A percentile compares a stretch with the other conserved stretches of the same genome.
Evolutionary conservation across 2,888 invertebrate species (phyloP).

Genomic region (Augochlorella aurata): DNA sequence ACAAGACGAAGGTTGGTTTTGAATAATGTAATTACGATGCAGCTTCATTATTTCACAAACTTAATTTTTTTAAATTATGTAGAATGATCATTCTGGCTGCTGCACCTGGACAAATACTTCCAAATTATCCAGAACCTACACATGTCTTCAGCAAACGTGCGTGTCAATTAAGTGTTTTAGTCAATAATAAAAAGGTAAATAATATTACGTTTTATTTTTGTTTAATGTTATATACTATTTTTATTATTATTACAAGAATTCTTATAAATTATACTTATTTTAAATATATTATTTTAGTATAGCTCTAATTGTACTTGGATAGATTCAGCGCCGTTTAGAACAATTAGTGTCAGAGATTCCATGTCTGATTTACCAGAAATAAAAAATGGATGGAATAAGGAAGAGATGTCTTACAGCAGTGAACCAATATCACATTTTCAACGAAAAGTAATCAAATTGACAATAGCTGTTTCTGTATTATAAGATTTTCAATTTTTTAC

Average conservation of each 20-base stretch:
- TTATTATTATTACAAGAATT: not conserved
- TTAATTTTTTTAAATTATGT: slow-evolving; percentile 17
- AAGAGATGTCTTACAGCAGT: slow-evolving; percentile 88
- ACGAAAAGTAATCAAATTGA: slow-evolving; percentile 80
- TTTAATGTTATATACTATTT: too few species aligned
- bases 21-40: slow-evolving; percentile 1
- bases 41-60: not conserved
- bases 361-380: slow-evolving; percentile 92
- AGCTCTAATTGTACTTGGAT: slow-evolving; percentile 85
- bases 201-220: not conserved
- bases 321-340: slow-evolving; percentile 89
- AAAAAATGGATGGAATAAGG: slow-evolving; percentile 87
- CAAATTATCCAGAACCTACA: slow-evolving; percentile 90
- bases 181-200: slow-evolving; percentile 84
- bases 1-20: slow-evolving; percentile 86
- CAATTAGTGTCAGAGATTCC: slow-evolving; percentile 91
- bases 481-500: slow-evolving; percentile 3
- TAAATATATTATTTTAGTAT: slow-evolving; percentile 63
- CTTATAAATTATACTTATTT: slow-evolving; percentile 4
- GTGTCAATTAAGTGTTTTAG: slow-evolving; percentile 85
- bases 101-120: slow-evolving; percentile 89
- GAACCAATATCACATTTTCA: slow-evolving; percentile 91
- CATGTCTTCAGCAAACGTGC: slow-evolving; percentile 89
- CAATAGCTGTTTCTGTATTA: not conserved
- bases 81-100: slow-evolving; percentile 90